Evolutionary conservation across 2,797 vertebrate genomes (phyloP).

Genomic region (Heterohyrax brucei): DNA sequence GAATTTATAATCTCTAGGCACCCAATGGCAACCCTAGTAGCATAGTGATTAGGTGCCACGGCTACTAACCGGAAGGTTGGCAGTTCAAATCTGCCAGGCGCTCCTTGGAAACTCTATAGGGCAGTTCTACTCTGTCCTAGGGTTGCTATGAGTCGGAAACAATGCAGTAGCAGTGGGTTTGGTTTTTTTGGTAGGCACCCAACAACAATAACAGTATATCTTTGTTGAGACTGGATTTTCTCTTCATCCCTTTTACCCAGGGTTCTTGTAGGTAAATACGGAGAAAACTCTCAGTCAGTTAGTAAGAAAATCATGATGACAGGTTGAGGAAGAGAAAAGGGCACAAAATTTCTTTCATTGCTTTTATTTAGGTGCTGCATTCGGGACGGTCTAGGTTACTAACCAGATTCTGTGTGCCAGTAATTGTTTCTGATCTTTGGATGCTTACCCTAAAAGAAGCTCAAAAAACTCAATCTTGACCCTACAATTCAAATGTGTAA

Average conservation of each 20-base stretch:
- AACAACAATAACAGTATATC: not conserved
- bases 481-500: not conserved
- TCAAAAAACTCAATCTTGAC: not conserved
- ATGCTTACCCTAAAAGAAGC: not conserved
- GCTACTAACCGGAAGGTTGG: too few species aligned
- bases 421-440: not conserved
- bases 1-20: conserved; percentile 25
- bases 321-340: not conserved
- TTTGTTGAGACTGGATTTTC: not conserved
- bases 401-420: not conserved
- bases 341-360: conserved; percentile 14
- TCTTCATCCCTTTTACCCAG: not conserved
- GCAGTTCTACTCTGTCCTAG: too few species aligned
- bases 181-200: not conserved
- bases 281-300: not conserved
- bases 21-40: too few species aligned
- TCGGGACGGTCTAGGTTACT: not conserved
- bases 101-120: too few species aligned
- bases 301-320: conserved; percentile 4
- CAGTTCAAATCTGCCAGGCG: too few species aligned
- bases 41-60: too few species aligned
- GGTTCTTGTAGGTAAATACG: not conserved
- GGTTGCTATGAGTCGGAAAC: too few species aligned
- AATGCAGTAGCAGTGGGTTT: too few species aligned
- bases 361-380: conserved; percentile 9